Evolutionary conservation across 2,888 invertebrate species (phyloP).

Genomic region (Prenolepis imparis): DNA sequence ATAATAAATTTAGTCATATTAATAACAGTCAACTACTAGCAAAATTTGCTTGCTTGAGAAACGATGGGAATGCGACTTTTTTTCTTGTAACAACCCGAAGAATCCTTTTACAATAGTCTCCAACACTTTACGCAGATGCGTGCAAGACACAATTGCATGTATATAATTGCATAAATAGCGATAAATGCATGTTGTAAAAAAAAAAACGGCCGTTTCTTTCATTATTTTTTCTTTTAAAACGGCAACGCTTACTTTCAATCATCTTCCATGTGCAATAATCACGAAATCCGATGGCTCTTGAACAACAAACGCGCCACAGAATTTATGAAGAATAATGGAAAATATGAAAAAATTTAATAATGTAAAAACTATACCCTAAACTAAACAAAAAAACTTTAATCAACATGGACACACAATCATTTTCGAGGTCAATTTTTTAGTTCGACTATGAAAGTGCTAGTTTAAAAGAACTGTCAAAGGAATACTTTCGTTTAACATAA

Average conservation of each 20-base stretch:
- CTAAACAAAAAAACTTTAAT: background rate
- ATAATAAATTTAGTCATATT: background rate
- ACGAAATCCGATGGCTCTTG: slow-evolving; percentile 67
- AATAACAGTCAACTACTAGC: background rate
- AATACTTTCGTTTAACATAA: background rate
- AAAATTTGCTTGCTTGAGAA: no score
- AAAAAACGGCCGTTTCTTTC: background rate
- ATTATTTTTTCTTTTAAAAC: slow-evolving; percentile 30
- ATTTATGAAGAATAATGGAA: background rate
- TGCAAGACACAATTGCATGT: slow-evolving; percentile 57
- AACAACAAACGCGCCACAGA: slow-evolving; percentile 10
- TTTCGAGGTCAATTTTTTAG: background rate
- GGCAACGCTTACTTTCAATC: slow-evolving; percentile 40
- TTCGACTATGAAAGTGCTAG: background rate
- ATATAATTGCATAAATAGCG: slow-evolving; percentile 43
- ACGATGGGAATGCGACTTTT: no score
- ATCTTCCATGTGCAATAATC: slow-evolving; percentile 62
- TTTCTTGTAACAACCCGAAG: background rate
- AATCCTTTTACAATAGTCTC: background rate
- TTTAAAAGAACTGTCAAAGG: background rate
- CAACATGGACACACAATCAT: background rate
- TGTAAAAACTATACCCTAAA: background rate
- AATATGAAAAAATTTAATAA: background rate
- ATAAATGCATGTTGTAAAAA: slow-evolving; percentile 47
- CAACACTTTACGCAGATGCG: background rate